Base-by-base conservation (phyloP, 2,888 invertebrate genomes). In the Dicycla oo region DNA sequence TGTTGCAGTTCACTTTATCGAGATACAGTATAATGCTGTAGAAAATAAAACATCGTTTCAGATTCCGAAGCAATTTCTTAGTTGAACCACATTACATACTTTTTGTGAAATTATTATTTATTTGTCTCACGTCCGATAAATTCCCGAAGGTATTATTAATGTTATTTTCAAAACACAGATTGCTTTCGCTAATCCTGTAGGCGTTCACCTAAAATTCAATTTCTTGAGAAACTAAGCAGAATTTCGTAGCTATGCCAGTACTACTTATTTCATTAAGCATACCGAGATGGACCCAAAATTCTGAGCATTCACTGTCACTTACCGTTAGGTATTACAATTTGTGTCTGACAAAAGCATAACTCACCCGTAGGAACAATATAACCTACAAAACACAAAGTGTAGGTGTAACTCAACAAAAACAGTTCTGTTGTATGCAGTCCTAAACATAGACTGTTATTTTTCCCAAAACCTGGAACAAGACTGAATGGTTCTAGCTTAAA, bases 51-150 rank as follows among this genome's bases (percentile, higher is more conserved):
- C 15, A 8, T n/a, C 2, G 20, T 61, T 30, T 61, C 30, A 61
- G 20, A 45, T 45, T 30, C 26, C 26, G 8, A 61, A 30, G 47
- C 5, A n/a, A 45, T 61, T 26, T 62, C 13, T 45, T 26, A 49
- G 20, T 38, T 40, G 38, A 62, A 30, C 11, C 64, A 47, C 20
- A 74, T 38, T 75, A 3, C 40, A 15, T 30, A 18, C 7, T 45
- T 45, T 69, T 38, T 54, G 6, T 11, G 8, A n/a, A 1, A 20
- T 73, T 20, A 40, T 53, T 68, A 68, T 58, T 30, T 30, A 58
- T 73, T 76, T 53, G 26, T 45, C 43, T 75, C 76, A 51, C 43
- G 49, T 38, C 49, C 43, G 4, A 54, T 45, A 77, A 78, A 49
- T 51, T 43, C 30, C 30, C 30, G 30, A 57, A 70, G 26, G 54